phyloP scores from a whole-genome alignment of 2,888 invertebrate species.

The Spodoptera exigua region DNA sequence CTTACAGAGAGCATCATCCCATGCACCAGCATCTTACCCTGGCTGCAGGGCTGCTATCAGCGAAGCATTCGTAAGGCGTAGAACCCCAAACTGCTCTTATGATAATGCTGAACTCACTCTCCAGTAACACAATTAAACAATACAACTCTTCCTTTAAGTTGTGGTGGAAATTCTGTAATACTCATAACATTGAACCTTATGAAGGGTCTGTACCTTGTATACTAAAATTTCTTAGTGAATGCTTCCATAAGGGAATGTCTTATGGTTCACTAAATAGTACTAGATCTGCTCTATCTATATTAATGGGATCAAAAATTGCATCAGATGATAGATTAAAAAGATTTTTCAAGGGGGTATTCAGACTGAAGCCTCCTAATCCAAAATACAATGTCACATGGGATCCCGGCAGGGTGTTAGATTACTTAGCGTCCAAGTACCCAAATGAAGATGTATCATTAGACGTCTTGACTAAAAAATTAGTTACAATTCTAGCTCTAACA shows the following conservation, averaged over 20 bases:
- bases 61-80: constrained; percentile 7
- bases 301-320: neutral
- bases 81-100: neutral
- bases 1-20: constrained; percentile 3
- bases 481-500: constrained; percentile 23
- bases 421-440: constrained; percentile 8
- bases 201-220: neutral
- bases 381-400: constrained; percentile 14
- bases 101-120: constrained; percentile 14
- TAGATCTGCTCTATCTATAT: constrained; percentile 7
- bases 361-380: constrained; percentile 3
- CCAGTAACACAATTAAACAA: constrained; percentile 13
- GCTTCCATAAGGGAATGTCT: constrained; percentile 1
- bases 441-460: constrained; percentile 20
- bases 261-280: constrained; percentile 13
- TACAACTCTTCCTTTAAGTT: constrained; percentile 1
- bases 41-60: constrained; percentile 19
- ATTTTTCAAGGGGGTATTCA: constrained; percentile 5
- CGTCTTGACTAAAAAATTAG: constrained; percentile 21
- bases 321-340: constrained; percentile 3
- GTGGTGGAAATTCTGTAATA: constrained; percentile 12
- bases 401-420: constrained; percentile 19
- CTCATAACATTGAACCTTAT: neutral
- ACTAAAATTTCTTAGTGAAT: constrained; percentile 1
- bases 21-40: constrained; percentile 18